Percentiles rank a stretch among this genome's conserved stretches.
These are phyloP conservation scores for Lagopus leucura DNA, from an alignment of 2,113 vertebrate genomes.

Conservation along the genomic window DNA sequence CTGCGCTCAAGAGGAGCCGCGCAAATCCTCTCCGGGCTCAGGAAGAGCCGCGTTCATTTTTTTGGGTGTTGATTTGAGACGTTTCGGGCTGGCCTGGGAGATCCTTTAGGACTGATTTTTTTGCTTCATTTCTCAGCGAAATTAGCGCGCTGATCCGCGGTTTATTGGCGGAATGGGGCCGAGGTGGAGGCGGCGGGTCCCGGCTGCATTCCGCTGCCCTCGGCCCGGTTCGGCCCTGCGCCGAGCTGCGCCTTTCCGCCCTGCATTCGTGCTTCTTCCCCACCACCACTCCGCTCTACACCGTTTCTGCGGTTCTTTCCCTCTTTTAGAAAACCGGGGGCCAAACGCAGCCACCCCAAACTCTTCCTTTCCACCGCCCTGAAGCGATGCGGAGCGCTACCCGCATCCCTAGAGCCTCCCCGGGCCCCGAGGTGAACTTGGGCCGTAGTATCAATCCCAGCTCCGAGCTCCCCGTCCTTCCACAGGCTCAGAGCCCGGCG, in stretches of 20 bases:
- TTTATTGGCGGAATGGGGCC: background rate
- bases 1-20: fast-evolving
- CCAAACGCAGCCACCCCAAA: background rate
- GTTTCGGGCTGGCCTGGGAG: background rate
- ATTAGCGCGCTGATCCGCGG: background rate
- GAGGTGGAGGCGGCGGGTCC: background rate
- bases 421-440: background rate
- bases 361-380: fast-evolving
- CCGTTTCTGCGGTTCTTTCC: background rate
- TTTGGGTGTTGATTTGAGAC: background rate
- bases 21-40: background rate
- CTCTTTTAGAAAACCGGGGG: fast-evolving
- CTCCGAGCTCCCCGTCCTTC: background rate
- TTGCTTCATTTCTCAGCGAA: background rate
- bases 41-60: background rate
- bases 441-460: background rate
- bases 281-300: background rate
- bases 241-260: background rate
- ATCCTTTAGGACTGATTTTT: background rate
- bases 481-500: background rate
- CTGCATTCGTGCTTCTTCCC: background rate
- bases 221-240: too few species aligned
- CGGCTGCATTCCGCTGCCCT: background rate
- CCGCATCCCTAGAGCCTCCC: fast-evolving
- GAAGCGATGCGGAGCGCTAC: background rate